Base-by-base conservation (phyloP, 1,140 invertebrate genomes). In the Drosophila parvula region DNA sequence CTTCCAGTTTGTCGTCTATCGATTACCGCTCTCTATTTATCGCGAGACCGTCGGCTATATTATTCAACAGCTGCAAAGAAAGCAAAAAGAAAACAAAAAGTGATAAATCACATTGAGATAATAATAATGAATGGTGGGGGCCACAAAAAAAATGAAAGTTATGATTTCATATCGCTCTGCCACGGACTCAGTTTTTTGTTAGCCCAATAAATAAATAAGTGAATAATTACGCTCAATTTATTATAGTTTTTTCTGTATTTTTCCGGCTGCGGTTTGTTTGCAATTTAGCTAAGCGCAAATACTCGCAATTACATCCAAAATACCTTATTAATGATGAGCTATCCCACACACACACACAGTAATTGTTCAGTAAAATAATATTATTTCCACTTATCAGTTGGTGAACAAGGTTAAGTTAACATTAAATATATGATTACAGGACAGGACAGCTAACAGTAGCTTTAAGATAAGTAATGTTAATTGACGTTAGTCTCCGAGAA, bases 21-120 rank as follows among this genome's bases (percentile, higher is more conserved):
- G 59, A 45, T 45, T 60, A 16, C 41, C 36, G 55, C 47, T 14
- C 77, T 61, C 22, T 61, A 44, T 27, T 41, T 14, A 60, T 27
- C 34, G 34, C 18, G 3, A 78, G 79, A 82, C 80, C 80, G 83
- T 83, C 81, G 76, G 36, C 10, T 55, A 38, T 65, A 74, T 75
- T 58, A 83, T 45, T 71, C 65, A 79, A 71, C 61, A 76, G 63
- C 80, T 83, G 76, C 47, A 84, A 83, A 67, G 70, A 79, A 65
- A 83, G 60, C 10, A 43, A 50, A 62, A 60, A 47, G 16, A 61
- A 78, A 69, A 44, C 40, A 22, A 56, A 22, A 51, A 57, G 55
- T 62, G 47, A 77, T 81, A 67, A 81, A 77, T 61, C 51, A 56
- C 18, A 18, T 71, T 27, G 12, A 53, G 44, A 64, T 56, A 64